Percentiles rank a stretch among this genome's conserved stretches.
Conservation (phyloP, 2,888 invertebrate genomes). For the Meiosimyza decipiens region DNA sequence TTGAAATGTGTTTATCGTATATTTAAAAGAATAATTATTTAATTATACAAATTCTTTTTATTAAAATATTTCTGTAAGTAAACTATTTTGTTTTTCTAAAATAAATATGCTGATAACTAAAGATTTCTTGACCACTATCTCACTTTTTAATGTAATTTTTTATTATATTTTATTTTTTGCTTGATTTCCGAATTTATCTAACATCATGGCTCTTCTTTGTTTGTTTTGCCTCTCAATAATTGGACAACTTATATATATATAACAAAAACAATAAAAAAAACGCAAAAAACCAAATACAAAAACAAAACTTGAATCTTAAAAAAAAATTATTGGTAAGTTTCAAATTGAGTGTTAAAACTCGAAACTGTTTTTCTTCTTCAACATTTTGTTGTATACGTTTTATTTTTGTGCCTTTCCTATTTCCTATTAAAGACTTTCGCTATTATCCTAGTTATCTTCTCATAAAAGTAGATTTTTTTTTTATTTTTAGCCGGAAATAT, state of each 20-base stretch:
- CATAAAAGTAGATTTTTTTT: neutral
- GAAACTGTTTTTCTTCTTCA: slow-evolving; percentile 5
- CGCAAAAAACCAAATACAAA: slow-evolving; percentile 36
- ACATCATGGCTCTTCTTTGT: slow-evolving; percentile 55
- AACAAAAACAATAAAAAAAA: slow-evolving; percentile 24
- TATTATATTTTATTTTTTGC: slow-evolving; percentile 38
- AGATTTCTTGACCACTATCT: neutral
- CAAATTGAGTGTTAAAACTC: slow-evolving; percentile 43
- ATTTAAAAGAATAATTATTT: too few relatives aligned
- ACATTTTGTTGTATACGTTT: neutral
- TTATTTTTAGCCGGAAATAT: neutral
- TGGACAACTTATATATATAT: slow-evolving; percentile 48
- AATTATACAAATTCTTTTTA: too few relatives aligned
- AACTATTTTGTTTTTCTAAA: too few relatives aligned
- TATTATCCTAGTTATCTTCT: too few relatives aligned
- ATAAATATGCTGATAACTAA: too few relatives aligned
- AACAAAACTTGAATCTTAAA: slow-evolving; percentile 45
- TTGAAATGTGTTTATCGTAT: too few relatives aligned
- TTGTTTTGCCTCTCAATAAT: slow-evolving; percentile 52
- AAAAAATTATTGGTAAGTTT: slow-evolving; percentile 45
- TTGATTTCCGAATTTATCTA: slow-evolving; percentile 50
- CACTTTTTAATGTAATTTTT: slow-evolving; percentile 34
- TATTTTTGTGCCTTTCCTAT: neutral
- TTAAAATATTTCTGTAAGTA: too few relatives aligned
- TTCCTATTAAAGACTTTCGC: slow-evolving; percentile 11